Percentiles rank a stretch among this genome's conserved stretches.
Evolutionary conservation across 2,888 invertebrate species (phyloP).

Genomic region (Saturnia japonica): DNA sequence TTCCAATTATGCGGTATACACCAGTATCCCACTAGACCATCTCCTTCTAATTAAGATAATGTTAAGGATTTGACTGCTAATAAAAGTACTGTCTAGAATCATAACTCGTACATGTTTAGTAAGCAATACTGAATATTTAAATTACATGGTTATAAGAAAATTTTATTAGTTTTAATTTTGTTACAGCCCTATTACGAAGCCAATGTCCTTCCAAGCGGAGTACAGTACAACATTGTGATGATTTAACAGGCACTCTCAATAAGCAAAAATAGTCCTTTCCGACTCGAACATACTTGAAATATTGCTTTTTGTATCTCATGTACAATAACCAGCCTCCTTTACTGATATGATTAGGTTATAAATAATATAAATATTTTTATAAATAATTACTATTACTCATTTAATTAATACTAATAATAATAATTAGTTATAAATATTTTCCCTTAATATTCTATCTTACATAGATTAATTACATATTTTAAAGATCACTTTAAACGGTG

Average conservation of each 20-base stretch:
- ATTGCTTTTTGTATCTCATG: constrained; percentile 38
- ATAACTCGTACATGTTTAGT: background rate
- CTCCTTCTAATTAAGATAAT: too few species aligned
- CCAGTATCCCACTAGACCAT: too few species aligned
- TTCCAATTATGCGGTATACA: too few species aligned
- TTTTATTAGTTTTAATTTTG: constrained; percentile 2
- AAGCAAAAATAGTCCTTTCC: constrained; percentile 70
- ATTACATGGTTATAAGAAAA: background rate
- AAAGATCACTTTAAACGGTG: background rate
- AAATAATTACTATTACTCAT: too few species aligned
- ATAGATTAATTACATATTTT: background rate
- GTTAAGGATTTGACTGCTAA: too few species aligned
- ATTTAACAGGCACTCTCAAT: constrained; percentile 66
- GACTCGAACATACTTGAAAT: constrained; percentile 50
- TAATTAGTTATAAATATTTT: background rate
- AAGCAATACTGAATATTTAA: background rate
- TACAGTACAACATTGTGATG: constrained; percentile 67
- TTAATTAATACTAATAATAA: too few species aligned
- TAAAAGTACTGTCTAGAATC: background rate
- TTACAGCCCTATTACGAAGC: constrained; percentile 48
- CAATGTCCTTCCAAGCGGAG: constrained; percentile 65
- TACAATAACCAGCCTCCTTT: constrained; percentile 22
- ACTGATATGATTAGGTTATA: constrained; percentile 15
- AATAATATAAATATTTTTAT: too few species aligned
- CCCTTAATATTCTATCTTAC: background rate